Conservation (phyloP, 2,113 vertebrate species). For the Cavia aperea region DNA sequence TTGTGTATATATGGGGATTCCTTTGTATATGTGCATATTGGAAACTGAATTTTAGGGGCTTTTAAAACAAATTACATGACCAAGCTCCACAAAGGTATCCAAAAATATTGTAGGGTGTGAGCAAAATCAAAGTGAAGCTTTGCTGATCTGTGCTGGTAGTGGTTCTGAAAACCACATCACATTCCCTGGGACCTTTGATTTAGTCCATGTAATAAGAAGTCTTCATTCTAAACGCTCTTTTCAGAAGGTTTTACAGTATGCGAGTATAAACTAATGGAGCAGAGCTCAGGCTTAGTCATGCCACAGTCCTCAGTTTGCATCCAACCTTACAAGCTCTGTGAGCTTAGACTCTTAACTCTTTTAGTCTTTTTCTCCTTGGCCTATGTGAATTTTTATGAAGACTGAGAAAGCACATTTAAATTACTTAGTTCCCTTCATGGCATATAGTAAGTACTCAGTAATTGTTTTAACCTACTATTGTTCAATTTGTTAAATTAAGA, state of each 20-base stretch:
- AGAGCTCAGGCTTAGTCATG: not conserved
- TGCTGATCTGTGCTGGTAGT: not conserved
- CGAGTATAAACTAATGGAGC: not conserved
- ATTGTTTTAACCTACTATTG: not conserved
- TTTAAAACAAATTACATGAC: not conserved
- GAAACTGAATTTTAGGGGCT: constrained; percentile 33
- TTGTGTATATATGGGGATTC: not conserved
- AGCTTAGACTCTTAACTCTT: not conserved
- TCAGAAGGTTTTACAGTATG: constrained; percentile 5
- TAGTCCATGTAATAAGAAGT: constrained; percentile 2
- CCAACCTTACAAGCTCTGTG: not conserved
- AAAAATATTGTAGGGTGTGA: constrained; percentile 4
- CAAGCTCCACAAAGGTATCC: constrained; percentile 13
- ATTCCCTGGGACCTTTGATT: not conserved
- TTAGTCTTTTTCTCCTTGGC: not conserved
- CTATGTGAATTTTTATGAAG: not conserved
- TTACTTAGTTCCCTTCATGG: not conserved
- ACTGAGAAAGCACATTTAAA: not conserved
- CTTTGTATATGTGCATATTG: not conserved
- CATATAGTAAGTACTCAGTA: not conserved
- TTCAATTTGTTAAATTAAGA: not conserved
- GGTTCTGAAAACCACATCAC: not conserved
- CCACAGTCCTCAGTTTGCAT: not conserved
- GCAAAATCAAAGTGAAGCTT: constrained; percentile 10
- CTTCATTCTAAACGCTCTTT: not conserved